Conservation (phyloP, 2,797 vertebrate genomes). For the Phyllotis vaccarum region DNA sequence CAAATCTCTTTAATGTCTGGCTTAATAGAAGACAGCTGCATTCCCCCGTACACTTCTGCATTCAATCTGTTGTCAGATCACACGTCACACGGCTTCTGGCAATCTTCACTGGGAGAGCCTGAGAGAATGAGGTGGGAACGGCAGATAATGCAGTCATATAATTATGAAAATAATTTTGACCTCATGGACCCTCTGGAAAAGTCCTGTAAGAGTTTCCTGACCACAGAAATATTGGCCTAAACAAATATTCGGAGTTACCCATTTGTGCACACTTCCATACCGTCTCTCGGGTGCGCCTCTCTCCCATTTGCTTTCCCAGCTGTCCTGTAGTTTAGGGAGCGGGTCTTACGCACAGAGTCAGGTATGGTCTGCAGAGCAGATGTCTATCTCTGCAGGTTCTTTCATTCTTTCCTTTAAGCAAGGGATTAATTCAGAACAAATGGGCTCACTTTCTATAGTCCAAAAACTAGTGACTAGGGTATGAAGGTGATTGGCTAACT, state of each 20-base stretch:
- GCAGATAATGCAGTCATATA: constrained; percentile 62
- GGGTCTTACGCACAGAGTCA: not conserved
- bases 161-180: constrained; percentile 78
- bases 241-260: constrained; percentile 1
- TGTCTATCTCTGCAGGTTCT: not conserved
- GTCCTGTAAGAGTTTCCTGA: constrained; percentile 31
- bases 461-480: not conserved
- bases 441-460: constrained; percentile 33
- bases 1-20: constrained; percentile 60
- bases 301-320: not conserved
- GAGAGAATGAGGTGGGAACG: constrained; percentile 67
- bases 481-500: constrained; percentile 29
- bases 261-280: not conserved
- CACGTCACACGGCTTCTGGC: constrained; percentile 68
- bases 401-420: not conserved
- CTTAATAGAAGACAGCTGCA: constrained; percentile 74
- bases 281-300: not conserved
- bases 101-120: constrained; percentile 51
- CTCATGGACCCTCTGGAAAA: constrained; percentile 21
- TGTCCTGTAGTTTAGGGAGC: not conserved
- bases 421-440: constrained; percentile 20
- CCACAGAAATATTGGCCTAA: constrained; percentile 47
- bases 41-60: constrained; percentile 60
- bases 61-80: constrained; percentile 71
- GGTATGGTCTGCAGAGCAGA: not conserved